Evolutionary conservation across 2,888 invertebrate species (phyloP).

Genomic region (Clivina fossor): DNA sequence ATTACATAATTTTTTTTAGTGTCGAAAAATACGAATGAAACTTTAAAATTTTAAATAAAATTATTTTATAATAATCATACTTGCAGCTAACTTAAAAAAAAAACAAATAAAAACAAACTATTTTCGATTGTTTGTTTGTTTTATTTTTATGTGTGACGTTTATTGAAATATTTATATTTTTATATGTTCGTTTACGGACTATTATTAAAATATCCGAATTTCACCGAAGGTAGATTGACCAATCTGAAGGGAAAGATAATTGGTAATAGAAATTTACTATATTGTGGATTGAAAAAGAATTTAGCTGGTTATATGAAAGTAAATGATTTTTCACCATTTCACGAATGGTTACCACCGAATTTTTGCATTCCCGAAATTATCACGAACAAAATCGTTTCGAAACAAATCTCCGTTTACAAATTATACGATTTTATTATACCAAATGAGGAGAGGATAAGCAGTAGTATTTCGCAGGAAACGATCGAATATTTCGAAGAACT

Average conservation of each 20-base stretch:
- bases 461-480: slow-evolving; percentile 44
- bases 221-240: slow-evolving; percentile 79
- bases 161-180: too few species aligned
- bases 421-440: slow-evolving; percentile 57
- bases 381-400: slow-evolving; percentile 51
- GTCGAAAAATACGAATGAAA: too few species aligned
- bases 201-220: slow-evolving; percentile 65
- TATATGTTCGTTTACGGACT: too few species aligned
- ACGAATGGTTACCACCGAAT: slow-evolving; percentile 82
- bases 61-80: too few species aligned
- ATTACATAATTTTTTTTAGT: too few species aligned
- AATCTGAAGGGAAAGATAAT: slow-evolving; percentile 69
- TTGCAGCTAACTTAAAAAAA: too few species aligned
- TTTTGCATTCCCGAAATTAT: slow-evolving; percentile 63
- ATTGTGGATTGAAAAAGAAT: slow-evolving; percentile 61
- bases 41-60: too few species aligned
- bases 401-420: slow-evolving; percentile 51
- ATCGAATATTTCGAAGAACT: slow-evolving; percentile 42
- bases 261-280: slow-evolving; percentile 85
- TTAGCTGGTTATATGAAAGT: slow-evolving; percentile 65
- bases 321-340: slow-evolving; percentile 64
- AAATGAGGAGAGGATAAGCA: slow-evolving; percentile 51
- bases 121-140: too few species aligned
- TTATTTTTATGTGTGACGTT: too few species aligned
- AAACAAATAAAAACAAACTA: too few species aligned